Conservation (phyloP, 1,140 invertebrate genomes). For the Lepidotrigona ventralis region DNA sequence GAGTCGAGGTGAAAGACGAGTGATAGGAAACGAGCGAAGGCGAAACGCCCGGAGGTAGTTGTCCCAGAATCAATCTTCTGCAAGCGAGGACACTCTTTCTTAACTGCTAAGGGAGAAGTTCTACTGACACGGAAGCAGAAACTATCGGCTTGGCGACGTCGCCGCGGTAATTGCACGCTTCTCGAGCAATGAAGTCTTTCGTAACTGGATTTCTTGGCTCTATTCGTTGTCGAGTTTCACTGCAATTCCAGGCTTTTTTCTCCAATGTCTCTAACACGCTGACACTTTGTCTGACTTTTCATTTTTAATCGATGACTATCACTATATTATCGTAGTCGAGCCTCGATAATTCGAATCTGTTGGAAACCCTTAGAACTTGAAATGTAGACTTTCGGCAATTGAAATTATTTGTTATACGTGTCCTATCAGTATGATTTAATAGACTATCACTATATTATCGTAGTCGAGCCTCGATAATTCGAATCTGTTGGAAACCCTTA, state of each 20-base stretch:
- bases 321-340: neutral
- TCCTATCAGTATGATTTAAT: no score
- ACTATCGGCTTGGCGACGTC: slow-evolving; percentile 5
- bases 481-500: no score
- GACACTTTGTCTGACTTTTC: neutral
- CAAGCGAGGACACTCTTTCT: neutral
- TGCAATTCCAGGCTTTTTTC: neutral
- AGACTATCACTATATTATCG: neutral
- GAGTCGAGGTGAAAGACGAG: neutral
- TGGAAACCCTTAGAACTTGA: no score
- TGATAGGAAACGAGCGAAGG: neutral
- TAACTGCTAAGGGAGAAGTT: slow-evolving; percentile 12
- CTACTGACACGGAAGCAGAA: slow-evolving; percentile 21
- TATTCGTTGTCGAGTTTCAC: neutral
- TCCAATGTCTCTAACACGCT: neutral
- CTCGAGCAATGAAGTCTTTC: slow-evolving; percentile 18
- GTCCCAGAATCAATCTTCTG: slow-evolving; percentile 24
- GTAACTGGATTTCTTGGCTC: slow-evolving; percentile 23
- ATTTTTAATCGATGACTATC: neutral
- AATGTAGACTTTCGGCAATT: no score
- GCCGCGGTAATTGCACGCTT: slow-evolving; percentile 13
- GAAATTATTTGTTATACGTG: no score
- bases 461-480: no score
- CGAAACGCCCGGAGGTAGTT: slow-evolving; percentile 15
- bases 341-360: no score